A percentile compares a stretch with the other conserved stretches of the same genome.
Evolutionary conservation across 2,888 invertebrate genomes (phyloP).

Genomic region (Yponomeuta evonymella): DNA sequence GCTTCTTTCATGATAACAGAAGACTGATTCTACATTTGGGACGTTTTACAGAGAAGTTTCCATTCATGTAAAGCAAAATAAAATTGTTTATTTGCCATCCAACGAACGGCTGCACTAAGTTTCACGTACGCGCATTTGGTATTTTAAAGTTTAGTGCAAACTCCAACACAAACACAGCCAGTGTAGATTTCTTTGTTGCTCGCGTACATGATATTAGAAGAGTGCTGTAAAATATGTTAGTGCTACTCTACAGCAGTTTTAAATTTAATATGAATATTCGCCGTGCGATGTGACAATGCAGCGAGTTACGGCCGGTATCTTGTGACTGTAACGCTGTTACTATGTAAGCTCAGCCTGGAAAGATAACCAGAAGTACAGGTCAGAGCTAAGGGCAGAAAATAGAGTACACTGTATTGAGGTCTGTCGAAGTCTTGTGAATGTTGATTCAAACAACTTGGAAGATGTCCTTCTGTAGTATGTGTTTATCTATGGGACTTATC

Average conservation of each 20-base stretch:
- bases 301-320: conserved; percentile 3
- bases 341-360: not conserved
- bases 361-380: not conserved
- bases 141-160: too few relatives aligned
- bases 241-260: not conserved
- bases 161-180: not conserved
- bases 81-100: too few relatives aligned
- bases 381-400: not conserved
- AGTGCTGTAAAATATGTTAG: not conserved
- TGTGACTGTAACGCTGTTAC: not conserved
- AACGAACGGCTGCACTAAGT: too few relatives aligned
- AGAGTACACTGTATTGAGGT: too few relatives aligned
- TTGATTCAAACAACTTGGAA: not conserved
- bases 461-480: not conserved
- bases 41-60: too few relatives aligned
- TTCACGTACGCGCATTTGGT: too few relatives aligned
- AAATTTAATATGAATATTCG: conserved; percentile 9
- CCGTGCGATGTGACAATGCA: conserved; percentile 23
- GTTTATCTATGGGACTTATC: not conserved
- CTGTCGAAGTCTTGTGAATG: too few relatives aligned
- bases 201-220: not conserved
- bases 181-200: not conserved
- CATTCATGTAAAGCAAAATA: too few relatives aligned
- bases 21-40: too few relatives aligned
- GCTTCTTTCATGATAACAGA: too few relatives aligned